These are phyloP conservation scores for Heliconius congener DNA, from an alignment of 1,140 invertebrate genomes.

Conservation along the genomic window DNA sequence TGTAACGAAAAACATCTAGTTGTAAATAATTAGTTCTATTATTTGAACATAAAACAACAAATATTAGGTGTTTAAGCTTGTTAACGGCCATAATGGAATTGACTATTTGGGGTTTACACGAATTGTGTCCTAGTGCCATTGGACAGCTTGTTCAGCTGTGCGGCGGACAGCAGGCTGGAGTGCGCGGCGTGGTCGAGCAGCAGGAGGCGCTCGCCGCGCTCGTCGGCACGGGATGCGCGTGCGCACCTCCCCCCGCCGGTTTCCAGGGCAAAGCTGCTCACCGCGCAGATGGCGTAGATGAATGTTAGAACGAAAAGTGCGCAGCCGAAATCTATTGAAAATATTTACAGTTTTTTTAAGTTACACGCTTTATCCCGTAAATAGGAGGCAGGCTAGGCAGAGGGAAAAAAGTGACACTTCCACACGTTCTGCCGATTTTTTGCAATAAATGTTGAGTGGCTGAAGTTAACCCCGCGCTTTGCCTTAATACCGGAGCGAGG, in stretches of 20 bases:
- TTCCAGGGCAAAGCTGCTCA: slow-evolving; percentile 68
- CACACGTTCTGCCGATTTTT: too few relatives aligned
- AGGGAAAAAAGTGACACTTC: too few relatives aligned
- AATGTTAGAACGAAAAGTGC: slow-evolving; percentile 65
- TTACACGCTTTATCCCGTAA: too few relatives aligned
- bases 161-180: slow-evolving; percentile 67
- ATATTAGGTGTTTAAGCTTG: slow-evolving; percentile 12
- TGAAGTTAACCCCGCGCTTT: too few relatives aligned
- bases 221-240: slow-evolving; percentile 52
- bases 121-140: slow-evolving; percentile 67
- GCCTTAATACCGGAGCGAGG: too few relatives aligned
- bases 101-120: slow-evolving; percentile 52
- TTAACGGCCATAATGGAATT: slow-evolving; percentile 2
- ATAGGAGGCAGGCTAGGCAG: too few relatives aligned
- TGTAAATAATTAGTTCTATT: too few relatives aligned
- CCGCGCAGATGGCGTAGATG: slow-evolving; percentile 70
- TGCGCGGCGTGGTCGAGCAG: slow-evolving; percentile 71
- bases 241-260: slow-evolving; percentile 54
- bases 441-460: too few relatives aligned
- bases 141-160: slow-evolving; percentile 67
- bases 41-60: not conserved
- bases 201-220: slow-evolving; percentile 66
- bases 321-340: slow-evolving; percentile 60
- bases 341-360: too few relatives aligned
- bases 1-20: too few relatives aligned